Percentiles rank a stretch among this genome's conserved stretches.
These are phyloP conservation scores for Panulirus ornatus DNA, from an alignment of 1,140 invertebrate species.

Conservation along the genomic window DNA sequence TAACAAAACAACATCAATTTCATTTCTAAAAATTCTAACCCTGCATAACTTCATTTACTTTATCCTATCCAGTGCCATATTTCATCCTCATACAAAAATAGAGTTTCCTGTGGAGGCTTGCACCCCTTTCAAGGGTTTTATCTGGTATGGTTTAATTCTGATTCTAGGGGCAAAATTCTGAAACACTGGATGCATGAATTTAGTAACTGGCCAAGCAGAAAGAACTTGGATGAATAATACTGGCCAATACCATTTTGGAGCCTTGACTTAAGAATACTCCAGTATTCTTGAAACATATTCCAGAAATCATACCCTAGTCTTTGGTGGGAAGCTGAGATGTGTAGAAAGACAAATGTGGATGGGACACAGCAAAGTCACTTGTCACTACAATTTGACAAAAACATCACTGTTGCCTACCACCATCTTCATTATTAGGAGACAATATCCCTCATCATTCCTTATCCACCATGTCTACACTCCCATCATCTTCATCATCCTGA, in stretches of 20 bases:
- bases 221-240: conserved; percentile 10
- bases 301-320: conserved; percentile 52
- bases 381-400: conserved; percentile 11
- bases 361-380: conserved; percentile 9
- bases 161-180: conserved; percentile 25
- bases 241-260: conserved; percentile 2
- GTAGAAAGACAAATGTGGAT: conserved; percentile 62
- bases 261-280: conserved; percentile 17
- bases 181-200: conserved; percentile 9
- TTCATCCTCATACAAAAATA: conserved; percentile 59
- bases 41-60: neutral
- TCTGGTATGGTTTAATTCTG: conserved; percentile 53
- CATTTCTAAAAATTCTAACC: neutral
- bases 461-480: conserved; percentile 59
- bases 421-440: neutral
- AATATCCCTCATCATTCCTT: conserved; percentile 53
- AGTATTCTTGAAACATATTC: neutral
- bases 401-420: neutral
- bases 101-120: conserved; percentile 29
- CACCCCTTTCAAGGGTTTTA: neutral
- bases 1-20: conserved; percentile 11
- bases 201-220: neutral
- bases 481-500: conserved; percentile 66
- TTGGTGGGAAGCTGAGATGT: conserved; percentile 65
- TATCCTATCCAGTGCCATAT: conserved; percentile 15